phyloP scores from a whole-genome alignment of 2,797 vertebrate species.

The Bryconaethiops microstoma region DNA sequence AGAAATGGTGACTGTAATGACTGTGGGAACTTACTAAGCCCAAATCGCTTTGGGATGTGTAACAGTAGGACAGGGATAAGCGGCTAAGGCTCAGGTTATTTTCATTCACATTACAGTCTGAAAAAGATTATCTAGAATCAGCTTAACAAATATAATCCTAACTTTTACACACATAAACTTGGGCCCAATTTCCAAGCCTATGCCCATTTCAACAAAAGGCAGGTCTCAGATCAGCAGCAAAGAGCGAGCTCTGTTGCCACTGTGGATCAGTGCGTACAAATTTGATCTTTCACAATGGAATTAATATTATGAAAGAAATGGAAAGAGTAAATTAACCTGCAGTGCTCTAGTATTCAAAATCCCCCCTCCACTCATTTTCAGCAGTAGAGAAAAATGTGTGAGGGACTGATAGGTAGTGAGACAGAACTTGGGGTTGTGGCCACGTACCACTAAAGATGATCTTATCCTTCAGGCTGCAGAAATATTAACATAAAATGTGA shows the following conservation, averaged over 20 bases:
- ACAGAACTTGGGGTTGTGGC: too few relatives aligned
- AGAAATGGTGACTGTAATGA: conserved; percentile 8
- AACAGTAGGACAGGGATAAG: conserved; percentile 17
- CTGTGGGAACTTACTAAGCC: conserved; percentile 10
- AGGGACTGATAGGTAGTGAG: too few relatives aligned
- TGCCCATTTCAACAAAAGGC: neutral
- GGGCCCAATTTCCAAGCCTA: neutral
- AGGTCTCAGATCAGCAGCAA: neutral
- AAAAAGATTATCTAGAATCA: conserved; percentile 10
- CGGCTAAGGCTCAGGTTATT: conserved; percentile 10
- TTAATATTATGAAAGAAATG: neutral
- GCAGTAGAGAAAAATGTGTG: too few relatives aligned
- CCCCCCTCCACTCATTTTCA: too few relatives aligned
- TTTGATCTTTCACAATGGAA: neutral
- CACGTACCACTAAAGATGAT: too few relatives aligned
- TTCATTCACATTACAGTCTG: neutral
- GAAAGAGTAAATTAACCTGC: neutral
- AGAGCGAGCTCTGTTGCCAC: neutral
- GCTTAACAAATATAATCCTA: neutral
- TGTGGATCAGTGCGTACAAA: neutral
- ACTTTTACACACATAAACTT: neutral
- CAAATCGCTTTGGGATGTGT: neutral
- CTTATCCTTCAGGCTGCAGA: too few relatives aligned
- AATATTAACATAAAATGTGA: too few relatives aligned
- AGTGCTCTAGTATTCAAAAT: neutral